phyloP scores from a whole-genome alignment of 2,888 invertebrate genomes.

The Heliconius hortense region DNA sequence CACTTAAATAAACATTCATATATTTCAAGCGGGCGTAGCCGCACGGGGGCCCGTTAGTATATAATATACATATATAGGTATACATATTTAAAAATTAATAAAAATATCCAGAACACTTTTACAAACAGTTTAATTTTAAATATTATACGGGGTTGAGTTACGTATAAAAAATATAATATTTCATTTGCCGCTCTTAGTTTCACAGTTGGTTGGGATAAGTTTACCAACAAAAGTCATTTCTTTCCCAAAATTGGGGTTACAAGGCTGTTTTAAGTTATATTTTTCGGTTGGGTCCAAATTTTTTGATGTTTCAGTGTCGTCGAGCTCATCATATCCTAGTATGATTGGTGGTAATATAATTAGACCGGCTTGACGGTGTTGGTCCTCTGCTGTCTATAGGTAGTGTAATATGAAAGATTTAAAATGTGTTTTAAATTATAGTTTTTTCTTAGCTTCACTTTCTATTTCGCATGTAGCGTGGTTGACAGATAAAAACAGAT shows the following conservation, averaged over 20 bases:
- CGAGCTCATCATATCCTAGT: constrained; percentile 66
- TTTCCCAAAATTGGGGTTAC: neutral
- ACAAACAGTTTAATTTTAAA: neutral
- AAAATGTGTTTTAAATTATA: too few relatives aligned
- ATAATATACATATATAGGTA: too few relatives aligned
- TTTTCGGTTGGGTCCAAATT: neutral
- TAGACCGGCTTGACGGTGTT: constrained; percentile 59
- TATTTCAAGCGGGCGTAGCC: too few relatives aligned
- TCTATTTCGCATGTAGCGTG: too few relatives aligned
- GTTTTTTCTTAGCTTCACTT: too few relatives aligned
- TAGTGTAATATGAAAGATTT: neutral
- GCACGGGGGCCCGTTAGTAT: too few relatives aligned
- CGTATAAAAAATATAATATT: neutral
- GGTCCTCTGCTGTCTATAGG: constrained; percentile 42
- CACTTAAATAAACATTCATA: too few relatives aligned
- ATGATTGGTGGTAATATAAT: constrained; percentile 67
- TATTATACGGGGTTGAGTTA: neutral
- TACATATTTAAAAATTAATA: too few relatives aligned
- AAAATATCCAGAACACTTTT: too few relatives aligned
- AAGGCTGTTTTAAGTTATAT: neutral
- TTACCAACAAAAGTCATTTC: constrained; percentile 4
- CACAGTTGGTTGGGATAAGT: constrained; percentile 12
- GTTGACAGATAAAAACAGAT: too few relatives aligned
- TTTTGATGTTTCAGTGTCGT: constrained; percentile 43
- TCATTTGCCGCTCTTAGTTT: neutral